phyloP scores from a whole-genome alignment of 2,888 invertebrate genomes.

The Pheosia gnoma region DNA sequence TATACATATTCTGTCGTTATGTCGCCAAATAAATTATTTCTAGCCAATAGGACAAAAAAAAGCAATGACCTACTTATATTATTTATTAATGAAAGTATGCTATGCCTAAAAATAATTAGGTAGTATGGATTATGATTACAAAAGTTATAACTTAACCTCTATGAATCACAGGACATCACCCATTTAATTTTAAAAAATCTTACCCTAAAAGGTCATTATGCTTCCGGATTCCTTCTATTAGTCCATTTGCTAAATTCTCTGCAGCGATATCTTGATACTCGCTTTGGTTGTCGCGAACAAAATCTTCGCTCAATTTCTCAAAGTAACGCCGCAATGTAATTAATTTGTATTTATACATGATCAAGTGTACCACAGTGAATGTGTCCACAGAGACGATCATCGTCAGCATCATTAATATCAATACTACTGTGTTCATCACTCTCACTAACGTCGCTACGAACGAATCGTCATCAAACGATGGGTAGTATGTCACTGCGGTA shows the following conservation, averaged over 20 bases:
- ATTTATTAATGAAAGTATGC: no score
- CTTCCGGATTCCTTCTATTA: constrained; percentile 70
- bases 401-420: constrained; percentile 58
- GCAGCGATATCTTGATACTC: constrained; percentile 48
- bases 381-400: constrained; percentile 68
- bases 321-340: constrained; percentile 69
- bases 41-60: no score
- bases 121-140: no score
- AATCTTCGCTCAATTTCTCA: constrained; percentile 54
- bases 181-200: constrained; percentile 11
- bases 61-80: no score
- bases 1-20: no score
- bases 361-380: constrained; percentile 62
- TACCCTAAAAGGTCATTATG: constrained; percentile 68
- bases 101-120: no score
- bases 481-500: constrained; percentile 71
- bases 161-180: no score
- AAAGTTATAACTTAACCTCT: no score
- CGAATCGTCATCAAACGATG: constrained; percentile 59
- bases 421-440: constrained; percentile 52
- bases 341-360: constrained; percentile 73
- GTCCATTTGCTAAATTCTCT: constrained; percentile 52
- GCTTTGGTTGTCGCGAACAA: constrained; percentile 42
- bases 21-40: no score
- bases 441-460: constrained; percentile 48